Percentiles rank a stretch among this genome's conserved stretches.
phyloP scores from a whole-genome alignment of 2,888 invertebrate genomes.

The Ophion ventricosus region DNA sequence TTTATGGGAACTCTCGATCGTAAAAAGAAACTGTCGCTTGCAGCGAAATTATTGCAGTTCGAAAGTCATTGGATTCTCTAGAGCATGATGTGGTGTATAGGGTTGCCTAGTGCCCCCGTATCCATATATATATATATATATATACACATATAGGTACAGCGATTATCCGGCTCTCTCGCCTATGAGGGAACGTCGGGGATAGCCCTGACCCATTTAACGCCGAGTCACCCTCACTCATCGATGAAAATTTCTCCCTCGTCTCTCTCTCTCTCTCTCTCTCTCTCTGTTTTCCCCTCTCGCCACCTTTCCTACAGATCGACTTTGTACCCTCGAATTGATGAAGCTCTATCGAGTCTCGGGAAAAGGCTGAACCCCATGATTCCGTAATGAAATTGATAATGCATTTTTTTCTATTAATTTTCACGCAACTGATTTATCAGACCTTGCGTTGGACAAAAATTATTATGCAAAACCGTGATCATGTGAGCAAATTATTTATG shows the following conservation, averaged over 20 bases:
- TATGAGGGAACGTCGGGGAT: slow-evolving; percentile 62
- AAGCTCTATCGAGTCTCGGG: slow-evolving; percentile 29
- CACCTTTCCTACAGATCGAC: slow-evolving; percentile 20
- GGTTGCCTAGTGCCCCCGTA: background rate
- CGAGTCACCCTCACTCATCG: slow-evolving; percentile 52
- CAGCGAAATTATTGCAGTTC: background rate
- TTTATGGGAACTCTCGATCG: background rate
- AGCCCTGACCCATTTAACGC: slow-evolving; percentile 75
- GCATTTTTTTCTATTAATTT: background rate
- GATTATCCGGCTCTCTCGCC: slow-evolving; percentile 67
- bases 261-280: slow-evolving; percentile 5
- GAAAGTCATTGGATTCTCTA: background rate
- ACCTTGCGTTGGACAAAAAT: background rate
- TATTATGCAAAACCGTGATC: background rate
- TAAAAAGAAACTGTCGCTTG: background rate
- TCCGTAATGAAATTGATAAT: background rate
- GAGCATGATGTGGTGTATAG: background rate
- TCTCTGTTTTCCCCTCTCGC: background rate
- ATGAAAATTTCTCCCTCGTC: slow-evolving; percentile 44
- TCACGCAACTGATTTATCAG: background rate
- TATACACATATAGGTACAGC: slow-evolving; percentile 15
- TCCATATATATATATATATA: background rate
- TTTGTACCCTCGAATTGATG: slow-evolving; percentile 34
- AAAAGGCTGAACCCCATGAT: background rate
- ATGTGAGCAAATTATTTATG: background rate